Conservation (phyloP, 2,113 vertebrate genomes). For the crab-eating macaque (Macaca fascicularis) region DNA sequence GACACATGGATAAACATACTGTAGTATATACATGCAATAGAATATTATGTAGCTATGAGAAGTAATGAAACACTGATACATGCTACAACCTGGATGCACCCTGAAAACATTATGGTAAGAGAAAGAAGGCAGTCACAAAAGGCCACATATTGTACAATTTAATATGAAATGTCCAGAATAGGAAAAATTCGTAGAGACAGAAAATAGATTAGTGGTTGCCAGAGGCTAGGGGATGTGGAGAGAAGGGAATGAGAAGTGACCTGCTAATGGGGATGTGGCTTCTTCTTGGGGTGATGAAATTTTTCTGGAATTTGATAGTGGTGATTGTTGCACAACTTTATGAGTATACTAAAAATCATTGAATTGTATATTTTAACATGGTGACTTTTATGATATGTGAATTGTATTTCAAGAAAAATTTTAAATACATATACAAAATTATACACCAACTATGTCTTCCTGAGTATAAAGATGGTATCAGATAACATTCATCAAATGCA, state of each 20-base stretch:
- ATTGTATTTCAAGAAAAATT: neutral
- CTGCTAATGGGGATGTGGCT: neutral
- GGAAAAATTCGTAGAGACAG: neutral
- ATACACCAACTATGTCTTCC: neutral
- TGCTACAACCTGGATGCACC: neutral
- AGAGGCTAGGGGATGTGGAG: accelerated
- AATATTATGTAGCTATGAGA: neutral
- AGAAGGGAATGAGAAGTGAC: neutral
- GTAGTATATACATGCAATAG: neutral
- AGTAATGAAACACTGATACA: neutral
- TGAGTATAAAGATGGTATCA: neutral
- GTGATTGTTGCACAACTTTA: neutral
- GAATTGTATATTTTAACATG: neutral
- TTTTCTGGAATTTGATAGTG: neutral
- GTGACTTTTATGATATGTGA: neutral
- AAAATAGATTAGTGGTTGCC: neutral
- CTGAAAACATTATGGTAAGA: neutral
- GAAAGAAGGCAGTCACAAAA: constrained; percentile 7
- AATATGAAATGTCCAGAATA: neutral
- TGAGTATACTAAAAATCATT: neutral
- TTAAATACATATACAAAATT: neutral
- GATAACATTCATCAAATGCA: neutral
- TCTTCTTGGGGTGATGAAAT: neutral
- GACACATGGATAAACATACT: neutral
- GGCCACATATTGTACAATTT: neutral